Conservation (phyloP, 2,113 vertebrate species). For the Anolis sagrei region DNA sequence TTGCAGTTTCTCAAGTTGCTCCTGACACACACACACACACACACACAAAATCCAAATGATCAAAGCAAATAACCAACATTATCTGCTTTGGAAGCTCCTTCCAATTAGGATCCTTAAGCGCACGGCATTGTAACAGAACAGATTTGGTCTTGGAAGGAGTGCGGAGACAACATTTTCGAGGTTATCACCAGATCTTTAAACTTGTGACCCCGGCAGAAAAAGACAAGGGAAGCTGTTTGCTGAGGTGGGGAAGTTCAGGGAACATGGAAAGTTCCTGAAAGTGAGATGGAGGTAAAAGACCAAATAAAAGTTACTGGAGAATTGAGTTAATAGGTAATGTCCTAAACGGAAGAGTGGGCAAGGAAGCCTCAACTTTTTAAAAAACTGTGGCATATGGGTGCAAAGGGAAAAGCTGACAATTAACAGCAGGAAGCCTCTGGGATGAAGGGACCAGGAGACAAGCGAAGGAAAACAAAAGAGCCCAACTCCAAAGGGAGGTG, state of each 20-base stretch:
- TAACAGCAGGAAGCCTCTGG: background rate
- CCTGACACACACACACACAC: too few relatives aligned
- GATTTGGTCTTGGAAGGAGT: background rate
- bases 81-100: too few relatives aligned
- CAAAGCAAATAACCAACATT: too few relatives aligned
- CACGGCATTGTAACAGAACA: background rate
- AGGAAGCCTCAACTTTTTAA: background rate
- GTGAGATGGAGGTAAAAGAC: background rate
- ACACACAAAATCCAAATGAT: too few relatives aligned
- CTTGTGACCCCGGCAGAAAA: background rate
- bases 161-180: background rate
- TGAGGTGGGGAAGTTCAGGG: background rate
- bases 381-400: background rate
- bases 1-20: too few relatives aligned
- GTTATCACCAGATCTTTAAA: background rate
- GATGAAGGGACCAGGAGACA: too few relatives aligned
- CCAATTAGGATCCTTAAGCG: background rate
- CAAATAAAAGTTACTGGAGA: background rate
- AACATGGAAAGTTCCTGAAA: background rate
- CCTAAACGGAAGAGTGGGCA: background rate
- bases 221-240: background rate
- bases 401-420: background rate
- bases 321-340: conserved; percentile 2
- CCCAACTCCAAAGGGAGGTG: background rate
- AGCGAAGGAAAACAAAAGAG: too few relatives aligned